phyloP scores from a whole-genome alignment of 1,140 invertebrate genomes.

The Ceratina calcarata region DNA sequence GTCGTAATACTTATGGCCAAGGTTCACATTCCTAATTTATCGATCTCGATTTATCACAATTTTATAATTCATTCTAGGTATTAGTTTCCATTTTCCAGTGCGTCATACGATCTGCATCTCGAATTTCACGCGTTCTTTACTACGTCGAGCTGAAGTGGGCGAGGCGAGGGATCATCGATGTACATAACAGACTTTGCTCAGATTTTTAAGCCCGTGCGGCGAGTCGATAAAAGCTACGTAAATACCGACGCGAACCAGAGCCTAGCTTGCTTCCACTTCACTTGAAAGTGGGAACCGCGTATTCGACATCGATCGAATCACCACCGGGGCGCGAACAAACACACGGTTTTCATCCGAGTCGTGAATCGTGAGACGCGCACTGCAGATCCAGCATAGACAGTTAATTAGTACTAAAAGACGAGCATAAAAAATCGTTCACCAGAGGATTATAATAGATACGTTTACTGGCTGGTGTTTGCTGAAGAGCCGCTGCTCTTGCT shows the following conservation, averaged over 20 bases:
- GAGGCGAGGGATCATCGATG: conserved; percentile 24
- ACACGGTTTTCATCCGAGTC: neutral
- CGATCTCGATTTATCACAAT: no score
- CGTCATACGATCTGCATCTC: no score
- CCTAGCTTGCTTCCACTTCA: conserved; percentile 27
- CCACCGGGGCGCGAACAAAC: neutral
- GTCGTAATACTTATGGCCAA: no score
- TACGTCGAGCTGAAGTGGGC: neutral
- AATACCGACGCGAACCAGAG: conserved; percentile 31
- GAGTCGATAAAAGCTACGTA: conserved; percentile 49
- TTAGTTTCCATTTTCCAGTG: no score
- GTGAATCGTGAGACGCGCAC: neutral
- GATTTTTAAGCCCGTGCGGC: conserved; percentile 27
- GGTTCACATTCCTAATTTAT: no score
- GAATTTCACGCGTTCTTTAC: neutral
- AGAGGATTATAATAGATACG: neutral
- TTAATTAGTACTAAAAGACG: conserved; percentile 24
- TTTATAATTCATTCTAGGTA: no score
- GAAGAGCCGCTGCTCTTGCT: neutral
- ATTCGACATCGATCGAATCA: conserved; percentile 3
- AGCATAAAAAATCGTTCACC: neutral
- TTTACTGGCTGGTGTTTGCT: neutral
- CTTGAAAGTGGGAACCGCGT: neutral
- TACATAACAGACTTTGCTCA: conserved; percentile 37
- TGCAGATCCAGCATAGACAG: neutral